Conservation (phyloP, 1,140 invertebrate genomes). For the Meloidogyne chitwoodi region DNA sequence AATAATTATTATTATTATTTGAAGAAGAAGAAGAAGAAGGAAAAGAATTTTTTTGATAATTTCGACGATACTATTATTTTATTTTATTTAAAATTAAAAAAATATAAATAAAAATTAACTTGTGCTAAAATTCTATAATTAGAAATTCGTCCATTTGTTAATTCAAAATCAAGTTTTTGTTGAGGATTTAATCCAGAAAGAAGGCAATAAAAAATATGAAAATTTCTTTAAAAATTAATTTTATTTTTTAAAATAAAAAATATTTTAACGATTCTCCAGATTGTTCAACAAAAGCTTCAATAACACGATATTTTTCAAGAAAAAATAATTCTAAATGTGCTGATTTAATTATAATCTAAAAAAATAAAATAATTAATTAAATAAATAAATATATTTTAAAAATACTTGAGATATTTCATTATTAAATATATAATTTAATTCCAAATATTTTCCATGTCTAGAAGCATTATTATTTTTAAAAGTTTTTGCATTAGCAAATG, state of each 20-base stretch:
- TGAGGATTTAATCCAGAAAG: slow-evolving; percentile 84
- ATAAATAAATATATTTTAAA: neutral
- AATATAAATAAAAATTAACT: neutral
- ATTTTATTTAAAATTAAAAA: neutral
- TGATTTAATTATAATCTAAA: slow-evolving; percentile 8
- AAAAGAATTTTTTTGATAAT: neutral
- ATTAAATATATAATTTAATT: slow-evolving; percentile 67
- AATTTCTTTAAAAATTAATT: slow-evolving; percentile 69
- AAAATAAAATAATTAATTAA: neutral
- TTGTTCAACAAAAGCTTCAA: slow-evolving; percentile 78
- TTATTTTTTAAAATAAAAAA: neutral
- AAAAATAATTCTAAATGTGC: slow-evolving; percentile 98
- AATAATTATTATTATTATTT: neutral
- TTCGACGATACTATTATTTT: neutral
- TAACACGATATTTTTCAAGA: slow-evolving; percentile 92
- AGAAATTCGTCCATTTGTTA: slow-evolving; percentile 58
- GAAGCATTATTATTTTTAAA: slow-evolving; percentile 97
- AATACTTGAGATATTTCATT: neutral
- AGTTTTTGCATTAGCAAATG: slow-evolving; percentile 98
- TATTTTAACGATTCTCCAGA: slow-evolving; percentile 26
- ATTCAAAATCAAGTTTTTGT: slow-evolving; percentile 78
- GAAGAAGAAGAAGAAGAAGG: too few relatives aligned
- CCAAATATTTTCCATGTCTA: slow-evolving; percentile 92
- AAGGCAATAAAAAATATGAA: slow-evolving; percentile 97
- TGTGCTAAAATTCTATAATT: slow-evolving; percentile 2